Evolutionary conservation across 2,113 vertebrate genomes (phyloP).

Genomic region (Trinectes maculatus): DNA sequence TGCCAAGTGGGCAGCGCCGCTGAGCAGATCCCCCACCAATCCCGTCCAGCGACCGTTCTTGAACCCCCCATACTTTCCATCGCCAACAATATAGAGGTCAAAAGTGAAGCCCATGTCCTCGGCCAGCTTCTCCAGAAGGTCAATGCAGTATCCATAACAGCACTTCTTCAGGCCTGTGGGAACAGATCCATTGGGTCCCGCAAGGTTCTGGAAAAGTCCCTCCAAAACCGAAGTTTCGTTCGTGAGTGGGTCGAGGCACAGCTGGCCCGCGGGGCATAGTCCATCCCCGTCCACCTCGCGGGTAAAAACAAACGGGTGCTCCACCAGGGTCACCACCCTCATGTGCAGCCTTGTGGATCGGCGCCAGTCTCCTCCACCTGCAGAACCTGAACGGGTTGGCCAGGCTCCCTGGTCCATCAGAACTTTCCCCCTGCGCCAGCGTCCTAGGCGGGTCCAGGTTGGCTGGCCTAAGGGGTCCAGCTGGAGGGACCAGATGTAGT

Average conservation of each 20-base stretch:
- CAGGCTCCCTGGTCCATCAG: constrained; percentile 89
- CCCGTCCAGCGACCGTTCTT: constrained; percentile 91
- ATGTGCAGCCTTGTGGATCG: constrained; percentile 62
- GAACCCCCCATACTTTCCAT: constrained; percentile 92
- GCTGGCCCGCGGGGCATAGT: constrained; percentile 90
- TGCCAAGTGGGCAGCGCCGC: constrained; percentile 90
- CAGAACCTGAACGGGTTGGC: constrained; percentile 64
- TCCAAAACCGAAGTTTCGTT: constrained; percentile 65
- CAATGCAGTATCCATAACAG: constrained; percentile 95
- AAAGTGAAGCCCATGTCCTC: constrained; percentile 92
- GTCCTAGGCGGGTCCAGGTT: constrained; percentile 86
- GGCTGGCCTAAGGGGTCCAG: constrained; percentile 92
- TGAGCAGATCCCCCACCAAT: constrained; percentile 92
- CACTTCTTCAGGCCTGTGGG: constrained; percentile 83
- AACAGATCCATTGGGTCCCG: constrained; percentile 63
- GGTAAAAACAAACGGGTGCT: constrained; percentile 94
- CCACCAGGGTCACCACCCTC: constrained; percentile 92
- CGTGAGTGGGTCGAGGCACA: constrained; percentile 89
- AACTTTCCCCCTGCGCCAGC: constrained; percentile 68
- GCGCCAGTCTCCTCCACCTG: constrained; percentile 67
- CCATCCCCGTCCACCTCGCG: constrained; percentile 94
- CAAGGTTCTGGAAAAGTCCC: constrained; percentile 77
- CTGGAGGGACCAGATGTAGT: constrained; percentile 87
- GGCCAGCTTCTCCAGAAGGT: constrained; percentile 91
- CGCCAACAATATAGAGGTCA: constrained; percentile 94